phyloP scores from a whole-genome alignment of 1,140 invertebrate genomes.

The Nomia melanderi region DNA sequence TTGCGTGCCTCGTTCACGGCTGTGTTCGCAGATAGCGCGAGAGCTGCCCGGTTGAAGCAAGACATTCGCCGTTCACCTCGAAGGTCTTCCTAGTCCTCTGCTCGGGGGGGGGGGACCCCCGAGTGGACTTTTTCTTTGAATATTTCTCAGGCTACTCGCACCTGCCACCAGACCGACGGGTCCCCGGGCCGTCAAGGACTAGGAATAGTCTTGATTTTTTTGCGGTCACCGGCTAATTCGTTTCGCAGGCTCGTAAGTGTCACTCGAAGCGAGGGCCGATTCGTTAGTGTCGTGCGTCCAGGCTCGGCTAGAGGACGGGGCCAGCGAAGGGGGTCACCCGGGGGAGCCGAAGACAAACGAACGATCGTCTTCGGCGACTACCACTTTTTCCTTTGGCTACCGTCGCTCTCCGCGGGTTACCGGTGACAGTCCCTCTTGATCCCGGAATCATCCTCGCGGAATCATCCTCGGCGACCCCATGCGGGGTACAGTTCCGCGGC shows the following conservation, averaged over 20 bases:
- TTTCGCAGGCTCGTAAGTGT: constrained; percentile 63
- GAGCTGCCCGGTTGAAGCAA: constrained; percentile 2
- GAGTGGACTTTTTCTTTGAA: constrained; percentile 42
- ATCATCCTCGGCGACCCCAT: constrained; percentile 8
- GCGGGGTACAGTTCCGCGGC: constrained; percentile 3
- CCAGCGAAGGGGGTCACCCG: too few relatives aligned
- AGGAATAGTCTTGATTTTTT: constrained; percentile 72
- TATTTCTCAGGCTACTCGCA: constrained; percentile 62
- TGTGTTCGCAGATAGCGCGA: constrained; percentile 55
- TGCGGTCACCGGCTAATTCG: constrained; percentile 63
- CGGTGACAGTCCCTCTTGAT: constrained; percentile 35
- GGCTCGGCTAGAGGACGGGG: constrained; percentile 14
- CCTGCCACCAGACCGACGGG: constrained; percentile 61
- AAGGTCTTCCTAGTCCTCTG: constrained; percentile 38
- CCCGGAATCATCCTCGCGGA: constrained; percentile 37
- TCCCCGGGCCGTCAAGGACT: constrained; percentile 58
- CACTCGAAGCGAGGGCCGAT: constrained; percentile 69
- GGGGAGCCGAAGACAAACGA: constrained; percentile 8
- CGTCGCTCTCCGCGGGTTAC: neutral
- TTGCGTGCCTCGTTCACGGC: constrained; percentile 47
- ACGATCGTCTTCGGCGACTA: constrained; percentile 42
- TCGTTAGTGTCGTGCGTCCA: constrained; percentile 56
- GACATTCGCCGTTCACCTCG: constrained; percentile 23
- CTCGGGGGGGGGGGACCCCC: neutral
- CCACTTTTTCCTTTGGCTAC: constrained; percentile 43